A percentile compares a stretch with the other conserved stretches of the same genome.
Evolutionary conservation across 2,888 invertebrate species (phyloP).

Genomic region (Chirona hameri): DNA sequence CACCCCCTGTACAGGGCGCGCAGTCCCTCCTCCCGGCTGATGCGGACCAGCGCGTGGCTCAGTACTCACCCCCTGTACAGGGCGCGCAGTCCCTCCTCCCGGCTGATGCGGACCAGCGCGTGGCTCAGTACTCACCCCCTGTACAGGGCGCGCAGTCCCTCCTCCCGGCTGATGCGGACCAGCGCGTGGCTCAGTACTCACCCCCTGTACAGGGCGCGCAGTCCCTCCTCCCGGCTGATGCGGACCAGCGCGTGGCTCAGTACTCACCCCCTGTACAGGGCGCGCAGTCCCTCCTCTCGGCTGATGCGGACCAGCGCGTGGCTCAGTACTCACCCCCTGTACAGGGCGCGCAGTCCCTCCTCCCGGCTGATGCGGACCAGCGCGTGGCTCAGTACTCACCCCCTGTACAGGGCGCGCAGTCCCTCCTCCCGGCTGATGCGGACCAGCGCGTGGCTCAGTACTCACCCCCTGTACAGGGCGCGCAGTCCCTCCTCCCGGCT

Average conservation of each 20-base stretch:
- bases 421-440: conserved; percentile 86
- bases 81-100: conserved; percentile 79
- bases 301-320: conserved; percentile 85
- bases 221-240: conserved; percentile 81
- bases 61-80: conserved; percentile 83
- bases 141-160: conserved; percentile 80
- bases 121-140: conserved; percentile 85
- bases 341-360: conserved; percentile 80
- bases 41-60: conserved; percentile 84
- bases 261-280: conserved; percentile 80
- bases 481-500: conserved; percentile 78
- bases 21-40: conserved; percentile 79
- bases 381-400: conserved; percentile 86
- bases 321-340: conserved; percentile 81
- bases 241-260: conserved; percentile 86
- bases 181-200: conserved; percentile 85
- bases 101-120: conserved; percentile 78
- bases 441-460: conserved; percentile 83
- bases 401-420: conserved; percentile 75
- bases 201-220: conserved; percentile 81
- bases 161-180: conserved; percentile 76
- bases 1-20: conserved; percentile 82
- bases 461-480: conserved; percentile 81
- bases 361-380: conserved; percentile 77
- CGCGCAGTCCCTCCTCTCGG: conserved; percentile 77